Evolutionary conservation across 2,797 vertebrate species (phyloP), one percentile per base, ranked within the genome.

Genomic region (Gymnothorax javanicus): DNA sequence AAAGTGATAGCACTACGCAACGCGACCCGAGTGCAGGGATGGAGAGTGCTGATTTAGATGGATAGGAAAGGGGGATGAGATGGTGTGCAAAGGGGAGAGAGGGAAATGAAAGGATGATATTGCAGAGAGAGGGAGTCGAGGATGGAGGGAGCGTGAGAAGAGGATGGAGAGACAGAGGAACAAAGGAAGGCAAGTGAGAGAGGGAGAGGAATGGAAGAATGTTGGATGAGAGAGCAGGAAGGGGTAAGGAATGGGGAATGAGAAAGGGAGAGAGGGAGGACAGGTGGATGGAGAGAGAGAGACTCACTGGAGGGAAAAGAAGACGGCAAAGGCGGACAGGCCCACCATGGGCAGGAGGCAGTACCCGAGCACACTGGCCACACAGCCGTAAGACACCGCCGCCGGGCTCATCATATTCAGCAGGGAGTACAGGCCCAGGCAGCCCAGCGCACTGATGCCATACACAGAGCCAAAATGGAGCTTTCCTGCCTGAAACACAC

Each of bases 291-390:
- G n/a, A 56, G 4, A 20, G 43, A 15, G 12, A 9, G 15, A 3
- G 91, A 96, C 96, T 96, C 91, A 97, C 96, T 97, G 96, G 89
- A 97, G 94, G 0, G 96, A 97, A 91, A 96, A 95, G 33, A 97
- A 54, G 82, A 96, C 86, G n/a, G 96, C 96, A 4, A 94, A 96
- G 86, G 94, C 94, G 89, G 96, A 97, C 82, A 97, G 94, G 0
- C 97, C 93, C 89, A 97, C 96, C 96, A 97, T 97, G 73, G 96
- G 96, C 85, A 97, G 95, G 77, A 97, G 96, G 88, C 96, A 97
- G 90, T 97, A 97, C 43, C 96, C 96, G 27, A 97, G 94, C 75
- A 97, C 96, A 67, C 96, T 97, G 92, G 96, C 95, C 59, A 97
- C 96, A 20, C 96, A 97, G 89, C 96, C 96, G 27, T 97, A 97